Conservation (phyloP, 2,797 vertebrate species). For the Pseudopleuronectes americanus region DNA sequence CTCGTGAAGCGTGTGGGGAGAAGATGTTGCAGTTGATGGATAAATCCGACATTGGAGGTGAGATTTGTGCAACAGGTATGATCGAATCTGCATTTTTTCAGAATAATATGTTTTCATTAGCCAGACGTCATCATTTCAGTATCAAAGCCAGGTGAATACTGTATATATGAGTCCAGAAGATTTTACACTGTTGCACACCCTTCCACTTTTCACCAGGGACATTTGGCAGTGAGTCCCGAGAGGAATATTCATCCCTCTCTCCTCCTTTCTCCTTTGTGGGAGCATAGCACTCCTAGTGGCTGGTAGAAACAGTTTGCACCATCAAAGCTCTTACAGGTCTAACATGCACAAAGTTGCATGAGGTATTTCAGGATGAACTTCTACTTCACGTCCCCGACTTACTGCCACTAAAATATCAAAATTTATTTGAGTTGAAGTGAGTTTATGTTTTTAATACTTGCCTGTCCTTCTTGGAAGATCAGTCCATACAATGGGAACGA, state of each 20-base stretch:
- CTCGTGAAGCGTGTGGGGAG: slow-evolving; percentile 12
- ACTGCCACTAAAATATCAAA: slow-evolving; percentile 5
- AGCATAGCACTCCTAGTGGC: neutral
- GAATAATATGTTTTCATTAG: slow-evolving; percentile 29
- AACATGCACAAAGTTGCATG: slow-evolving; percentile 5
- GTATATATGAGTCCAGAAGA: slow-evolving; percentile 2
- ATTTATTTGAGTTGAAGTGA: neutral
- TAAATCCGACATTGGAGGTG: slow-evolving; percentile 28
- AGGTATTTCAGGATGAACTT: slow-evolving; percentile 15
- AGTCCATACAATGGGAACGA: neutral
- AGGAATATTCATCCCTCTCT: slow-evolving; percentile 6
- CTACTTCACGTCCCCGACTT: slow-evolving; percentile 7
- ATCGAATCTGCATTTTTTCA: slow-evolving; percentile 3
- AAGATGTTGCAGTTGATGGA: slow-evolving; percentile 30
- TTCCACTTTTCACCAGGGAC: slow-evolving; percentile 15
- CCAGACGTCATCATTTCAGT: slow-evolving; percentile 12
- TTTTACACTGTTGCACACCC: slow-evolving; percentile 33
- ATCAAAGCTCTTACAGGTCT: slow-evolving; percentile 27
- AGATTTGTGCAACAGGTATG: slow-evolving; percentile 41
- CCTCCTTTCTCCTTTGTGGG: too few species aligned
- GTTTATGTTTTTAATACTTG: neutral
- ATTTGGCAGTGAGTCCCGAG: slow-evolving; percentile 18
- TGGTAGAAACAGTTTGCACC: slow-evolving; percentile 17
- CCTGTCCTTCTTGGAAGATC: neutral
- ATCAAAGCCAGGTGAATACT: slow-evolving; percentile 27